Conservation (phyloP, 2,888 invertebrate genomes). For the Limnephilus auricula region DNA sequence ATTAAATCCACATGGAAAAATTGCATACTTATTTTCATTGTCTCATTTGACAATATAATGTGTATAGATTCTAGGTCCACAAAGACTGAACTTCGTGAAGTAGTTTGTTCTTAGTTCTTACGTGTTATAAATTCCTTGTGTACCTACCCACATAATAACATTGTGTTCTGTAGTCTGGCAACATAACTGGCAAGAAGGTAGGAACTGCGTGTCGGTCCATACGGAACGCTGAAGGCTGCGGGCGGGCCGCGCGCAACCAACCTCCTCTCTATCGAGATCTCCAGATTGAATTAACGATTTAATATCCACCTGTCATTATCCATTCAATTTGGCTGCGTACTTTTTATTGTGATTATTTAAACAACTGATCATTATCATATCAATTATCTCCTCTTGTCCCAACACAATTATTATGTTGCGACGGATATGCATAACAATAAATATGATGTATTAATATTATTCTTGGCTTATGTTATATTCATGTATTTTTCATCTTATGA, state of each 20-base stretch:
- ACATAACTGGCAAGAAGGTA: background rate
- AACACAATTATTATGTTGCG: background rate
- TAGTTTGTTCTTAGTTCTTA: background rate
- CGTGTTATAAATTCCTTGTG: background rate
- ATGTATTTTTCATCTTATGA: too few species aligned
- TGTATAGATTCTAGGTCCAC: too few species aligned
- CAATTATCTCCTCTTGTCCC: background rate
- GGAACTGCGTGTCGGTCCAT: background rate
- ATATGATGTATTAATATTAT: background rate
- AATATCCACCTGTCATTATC: slow-evolving; percentile 32
- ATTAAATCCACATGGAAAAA: too few species aligned
- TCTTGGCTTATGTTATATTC: background rate
- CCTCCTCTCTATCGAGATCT: slow-evolving; percentile 14
- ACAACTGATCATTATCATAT: background rate
- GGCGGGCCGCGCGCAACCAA: background rate
- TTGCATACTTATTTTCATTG: too few species aligned
- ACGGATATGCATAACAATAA: background rate
- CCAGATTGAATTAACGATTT: slow-evolving; percentile 34
- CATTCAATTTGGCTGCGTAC: slow-evolving; percentile 11
- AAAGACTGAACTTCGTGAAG: background rate
- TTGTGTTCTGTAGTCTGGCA: background rate
- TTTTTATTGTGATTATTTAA: background rate
- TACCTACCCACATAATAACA: background rate
- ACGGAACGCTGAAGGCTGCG: background rate
- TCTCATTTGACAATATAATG: too few species aligned